Evolutionary conservation across 2,797 vertebrate species (phyloP).

Genomic region (Ptychobarbus kaznakovi): DNA sequence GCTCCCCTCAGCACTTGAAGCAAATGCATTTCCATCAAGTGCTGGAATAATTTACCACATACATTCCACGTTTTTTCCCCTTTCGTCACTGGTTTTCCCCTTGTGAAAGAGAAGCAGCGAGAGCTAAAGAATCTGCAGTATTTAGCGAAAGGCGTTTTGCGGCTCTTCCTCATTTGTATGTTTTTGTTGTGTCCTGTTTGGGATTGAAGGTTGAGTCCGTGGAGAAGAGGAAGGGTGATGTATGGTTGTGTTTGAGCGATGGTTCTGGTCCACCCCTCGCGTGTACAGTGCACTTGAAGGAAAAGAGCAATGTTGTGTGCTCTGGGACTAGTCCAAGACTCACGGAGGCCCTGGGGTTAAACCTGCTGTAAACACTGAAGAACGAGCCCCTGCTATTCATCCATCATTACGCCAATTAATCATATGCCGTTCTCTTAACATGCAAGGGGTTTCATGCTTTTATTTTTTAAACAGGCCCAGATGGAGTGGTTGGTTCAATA

Average conservation of each 20-base stretch:
- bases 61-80: conserved; percentile 6
- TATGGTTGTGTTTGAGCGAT: conserved; percentile 36
- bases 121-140: background rate
- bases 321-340: conserved; percentile 45
- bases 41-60: conserved; percentile 60
- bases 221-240: conserved; percentile 5
- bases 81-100: conserved; percentile 42
- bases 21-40: conserved; percentile 63
- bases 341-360: conserved; percentile 44
- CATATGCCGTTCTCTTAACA: conserved; percentile 25
- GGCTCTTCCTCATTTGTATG: conserved; percentile 11
- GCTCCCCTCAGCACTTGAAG: conserved; percentile 60
- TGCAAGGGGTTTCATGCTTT: conserved; percentile 14
- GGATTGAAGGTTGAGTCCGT: conserved; percentile 13
- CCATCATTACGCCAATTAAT: conserved; percentile 45
- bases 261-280: conserved; percentile 18
- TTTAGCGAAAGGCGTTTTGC: background rate
- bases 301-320: conserved; percentile 7
- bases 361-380: conserved; percentile 48
- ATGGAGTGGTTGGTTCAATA: conserved; percentile 27
- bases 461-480: conserved; percentile 29
- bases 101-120: conserved; percentile 20
- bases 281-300: conserved; percentile 24
- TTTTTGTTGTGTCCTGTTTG: conserved; percentile 21
- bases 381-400: conserved; percentile 40